Evolutionary conservation across 2,888 invertebrate species (phyloP).

Genomic region (Platycheirus rosarum): DNA sequence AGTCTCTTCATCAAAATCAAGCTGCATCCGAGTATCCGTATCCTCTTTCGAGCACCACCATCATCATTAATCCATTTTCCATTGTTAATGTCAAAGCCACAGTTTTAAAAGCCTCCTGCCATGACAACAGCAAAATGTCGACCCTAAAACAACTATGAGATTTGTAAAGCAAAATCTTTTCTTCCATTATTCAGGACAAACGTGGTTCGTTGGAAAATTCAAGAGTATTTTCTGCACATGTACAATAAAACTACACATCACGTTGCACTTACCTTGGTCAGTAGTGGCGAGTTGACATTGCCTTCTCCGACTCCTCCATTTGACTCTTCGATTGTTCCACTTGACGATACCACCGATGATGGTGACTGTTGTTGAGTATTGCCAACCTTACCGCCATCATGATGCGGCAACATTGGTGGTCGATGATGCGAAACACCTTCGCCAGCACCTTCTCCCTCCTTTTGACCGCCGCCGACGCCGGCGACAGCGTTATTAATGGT

Average conservation of each 20-base stretch:
- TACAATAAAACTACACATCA: not conserved
- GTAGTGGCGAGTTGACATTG: constrained; percentile 72
- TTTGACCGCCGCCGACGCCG: too few species aligned
- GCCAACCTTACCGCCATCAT: constrained; percentile 76
- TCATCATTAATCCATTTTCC: constrained; percentile 6
- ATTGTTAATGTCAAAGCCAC: not conserved
- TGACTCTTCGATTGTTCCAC: constrained; percentile 47
- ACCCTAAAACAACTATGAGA: not conserved
- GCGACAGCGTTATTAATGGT: constrained; percentile 66
- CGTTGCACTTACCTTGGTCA: constrained; percentile 75
- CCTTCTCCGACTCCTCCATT: constrained; percentile 64
- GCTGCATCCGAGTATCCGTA: not conserved
- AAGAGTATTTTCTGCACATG: not conserved
- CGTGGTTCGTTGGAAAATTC: not conserved
- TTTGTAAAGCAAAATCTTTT: not conserved
- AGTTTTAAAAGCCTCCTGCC: constrained; percentile 1
- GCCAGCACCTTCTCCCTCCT: constrained; percentile 40
- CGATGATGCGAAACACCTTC: constrained; percentile 77
- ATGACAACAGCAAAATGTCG: not conserved
- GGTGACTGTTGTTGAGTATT: constrained; percentile 56
- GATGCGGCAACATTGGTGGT: constrained; percentile 76
- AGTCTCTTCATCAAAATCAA: not conserved
- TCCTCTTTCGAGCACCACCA: not conserved
- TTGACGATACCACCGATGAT: constrained; percentile 8
- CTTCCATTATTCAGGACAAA: not conserved